These are phyloP conservation scores for Holothuria glaberrima DNA, from an alignment of 35 echinoderm and acorn worm genomes.

Conservation along the genomic window DNA sequence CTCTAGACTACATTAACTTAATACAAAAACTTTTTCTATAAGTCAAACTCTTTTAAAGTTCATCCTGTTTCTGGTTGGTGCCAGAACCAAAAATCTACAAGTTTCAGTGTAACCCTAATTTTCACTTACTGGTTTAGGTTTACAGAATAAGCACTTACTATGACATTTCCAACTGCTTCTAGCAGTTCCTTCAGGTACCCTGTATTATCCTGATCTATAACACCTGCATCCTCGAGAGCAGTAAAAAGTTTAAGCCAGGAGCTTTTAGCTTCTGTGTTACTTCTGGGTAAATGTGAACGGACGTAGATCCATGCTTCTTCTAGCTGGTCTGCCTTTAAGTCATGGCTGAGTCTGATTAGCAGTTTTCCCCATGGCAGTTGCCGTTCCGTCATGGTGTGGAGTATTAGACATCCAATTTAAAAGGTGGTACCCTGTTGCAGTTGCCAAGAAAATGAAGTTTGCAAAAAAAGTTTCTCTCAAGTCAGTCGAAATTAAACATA, in stretches of 20 bases:
- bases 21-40: too few relatives aligned
- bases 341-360: constrained; percentile 17
- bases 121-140: too few relatives aligned
- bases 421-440: too few relatives aligned
- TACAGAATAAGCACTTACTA: not conserved
- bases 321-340: constrained; percentile 12
- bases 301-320: constrained; percentile 33
- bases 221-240: constrained; percentile 38
- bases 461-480: too few relatives aligned
- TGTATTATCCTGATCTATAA: constrained; percentile 36
- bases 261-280: not conserved
- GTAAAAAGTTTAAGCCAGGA: constrained; percentile 4
- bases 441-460: too few relatives aligned
- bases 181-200: constrained; percentile 37
- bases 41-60: too few relatives aligned
- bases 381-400: constrained; percentile 7
- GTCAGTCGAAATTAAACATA: too few relatives aligned
- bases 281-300: not conserved
- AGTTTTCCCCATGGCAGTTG: constrained; percentile 51
- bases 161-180: not conserved
- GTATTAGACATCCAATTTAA: too few relatives aligned
- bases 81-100: too few relatives aligned
- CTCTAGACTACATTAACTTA: too few relatives aligned
- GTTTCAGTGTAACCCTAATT: too few relatives aligned
- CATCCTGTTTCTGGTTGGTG: too few relatives aligned